Evolutionary conservation across 2,888 invertebrate genomes (phyloP), one percentile per base, ranked within the genome.

Genomic region (Ommatoiulus sabulosus): DNA sequence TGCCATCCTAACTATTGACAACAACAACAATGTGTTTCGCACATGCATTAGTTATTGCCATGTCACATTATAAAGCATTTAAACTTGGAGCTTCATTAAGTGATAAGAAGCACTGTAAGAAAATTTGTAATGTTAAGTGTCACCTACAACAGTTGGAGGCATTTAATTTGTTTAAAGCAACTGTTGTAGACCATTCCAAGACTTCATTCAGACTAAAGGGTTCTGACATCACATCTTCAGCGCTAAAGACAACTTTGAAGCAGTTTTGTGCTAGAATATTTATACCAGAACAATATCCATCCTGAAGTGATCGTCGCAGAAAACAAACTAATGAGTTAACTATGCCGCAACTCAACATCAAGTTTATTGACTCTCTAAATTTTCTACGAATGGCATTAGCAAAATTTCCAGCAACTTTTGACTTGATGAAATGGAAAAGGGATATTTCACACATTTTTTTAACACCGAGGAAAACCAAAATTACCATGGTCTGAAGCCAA

Each of bases 361-460:
- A 44, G 48, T 87, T 87, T 52, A 87, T 48, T 20, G 87, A 87
- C n/a, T 87, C 87, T 0, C 12, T 48, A 7, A 87, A 87, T 12
- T 87, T 87, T 48, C 8, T 48, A 8, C 4, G 17, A 20, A 48
- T 87, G 87, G n/a, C 20, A 1, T 20, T 87, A 6, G 46, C 87
- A 44, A 87, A 87, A 87, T 52, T 87, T 17, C n/a, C n/a, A n/a
- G n/a, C n/a, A 17, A 87, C 52, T 3, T 87, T 48, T 48, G 87
- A n/a, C 52, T 8, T 48, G 7, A 15, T 5, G 7, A 20, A 48
- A 24, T 87, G n/a, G n/a, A n/a, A n/a, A n/a, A 87, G n/a, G 87
- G 87, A 15, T 46, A 87, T n/a, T 87, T 87, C n/a, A 48, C 87
- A 3, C 87, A 48, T 24, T 8, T 87, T 2, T 87, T 87, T 20